Base-by-base conservation (phyloP, 1,140 invertebrate genomes). In the Vanessa tameamea region DNA sequence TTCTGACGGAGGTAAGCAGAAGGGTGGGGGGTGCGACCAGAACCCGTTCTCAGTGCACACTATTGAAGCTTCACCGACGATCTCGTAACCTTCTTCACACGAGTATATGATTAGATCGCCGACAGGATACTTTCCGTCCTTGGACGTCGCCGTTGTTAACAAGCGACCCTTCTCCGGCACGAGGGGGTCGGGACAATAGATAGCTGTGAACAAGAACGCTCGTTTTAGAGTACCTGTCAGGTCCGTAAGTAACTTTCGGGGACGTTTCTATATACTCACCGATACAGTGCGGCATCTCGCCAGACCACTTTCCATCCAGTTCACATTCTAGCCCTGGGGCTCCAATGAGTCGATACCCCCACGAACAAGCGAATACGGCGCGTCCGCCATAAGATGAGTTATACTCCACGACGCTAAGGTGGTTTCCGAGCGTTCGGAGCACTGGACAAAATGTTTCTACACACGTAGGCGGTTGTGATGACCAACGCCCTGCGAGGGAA, bases 1-100 rank as follows among this genome's bases (percentile, higher is more conserved):
- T 93, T 95, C 93, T 93, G 89, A 85, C 5, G 87, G 87, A 2
- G 80, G 86, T 9, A 91, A 73, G 64, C 97, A 98, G 83, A 96
- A 95, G 73, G 97, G 97, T n/a, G 96, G 94, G 67, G 96, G 95
- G 87, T 97, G 96, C 11, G 96, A 97, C 97, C 97, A 98, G 77
- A 95, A 96, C 50, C 97, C 97, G 78, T 95, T 96, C 88, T 97
- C 97, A 16, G 95, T 97, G 89, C 97, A 98, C 20, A 97, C 96
- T 73, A 97, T 96, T 37, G 96, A 96, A 0, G 95, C 94, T 87
- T 97, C 96, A 3, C 97, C 97, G 51, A 96, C 93, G 3, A 98
- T 90, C 72, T 95, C 94, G 86, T 96, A 96, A 1, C 95, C 94
- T 77, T 93, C 95, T 82, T 93, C 75, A 61, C 97, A 98, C 47